Conservation (phyloP, 1,140 invertebrate genomes). For the Bombus picipes region DNA sequence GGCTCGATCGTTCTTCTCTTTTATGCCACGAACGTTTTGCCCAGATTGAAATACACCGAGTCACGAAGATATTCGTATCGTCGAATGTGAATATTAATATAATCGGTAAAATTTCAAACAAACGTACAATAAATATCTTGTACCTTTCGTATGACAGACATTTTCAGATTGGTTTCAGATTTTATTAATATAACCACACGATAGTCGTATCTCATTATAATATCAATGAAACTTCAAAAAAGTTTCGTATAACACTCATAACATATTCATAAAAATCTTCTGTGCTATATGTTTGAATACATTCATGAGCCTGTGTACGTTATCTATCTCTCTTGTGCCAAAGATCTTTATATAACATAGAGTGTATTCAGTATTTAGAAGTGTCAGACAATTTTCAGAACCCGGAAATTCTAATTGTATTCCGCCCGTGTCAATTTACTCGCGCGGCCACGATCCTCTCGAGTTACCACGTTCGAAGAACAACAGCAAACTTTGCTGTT, state of each 20-base stretch:
- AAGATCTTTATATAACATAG: neutral
- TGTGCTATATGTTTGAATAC: neutral
- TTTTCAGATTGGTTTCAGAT: no score
- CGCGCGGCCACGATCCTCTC: slow-evolving; percentile 11
- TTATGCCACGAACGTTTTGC: neutral
- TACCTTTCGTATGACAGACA: no score
- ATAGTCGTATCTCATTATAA: no score
- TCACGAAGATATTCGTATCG: no score
- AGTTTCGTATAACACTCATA: no score
- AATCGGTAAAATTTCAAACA: neutral
- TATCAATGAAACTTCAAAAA: no score
- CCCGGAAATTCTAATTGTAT: slow-evolving; percentile 36
- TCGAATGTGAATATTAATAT: neutral
- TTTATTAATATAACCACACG: no score
- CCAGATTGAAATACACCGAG: no score
- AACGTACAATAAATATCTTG: no score
- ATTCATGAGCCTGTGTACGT: neutral
- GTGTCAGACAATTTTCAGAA: neutral
- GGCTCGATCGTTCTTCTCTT: neutral
- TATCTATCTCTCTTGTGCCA: neutral
- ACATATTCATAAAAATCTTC: no score
- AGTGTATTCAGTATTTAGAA: neutral
- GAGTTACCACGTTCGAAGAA: slow-evolving; percentile 37
- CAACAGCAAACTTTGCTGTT: slow-evolving; percentile 21
- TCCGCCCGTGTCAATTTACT: slow-evolving; percentile 34